phyloP scores from a whole-genome alignment of 2,797 vertebrate species.

The Steatocranus sp. region DNA sequence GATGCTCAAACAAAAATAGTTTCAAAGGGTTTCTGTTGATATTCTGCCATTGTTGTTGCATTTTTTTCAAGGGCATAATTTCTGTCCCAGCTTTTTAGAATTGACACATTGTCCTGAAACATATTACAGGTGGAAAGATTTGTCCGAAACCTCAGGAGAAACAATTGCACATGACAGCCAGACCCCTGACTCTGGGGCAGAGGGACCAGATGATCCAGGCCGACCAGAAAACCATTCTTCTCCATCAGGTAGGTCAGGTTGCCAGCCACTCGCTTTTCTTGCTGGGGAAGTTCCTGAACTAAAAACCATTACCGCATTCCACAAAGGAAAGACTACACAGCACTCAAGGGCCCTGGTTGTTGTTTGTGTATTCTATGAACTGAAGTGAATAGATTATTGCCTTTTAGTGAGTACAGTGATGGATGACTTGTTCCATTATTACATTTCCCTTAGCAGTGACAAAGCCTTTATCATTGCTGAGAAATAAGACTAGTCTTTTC shows the following conservation, averaged over 20 bases:
- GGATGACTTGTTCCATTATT: slow-evolving; percentile 18
- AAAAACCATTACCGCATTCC: background rate
- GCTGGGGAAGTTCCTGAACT: background rate
- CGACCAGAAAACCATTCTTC: slow-evolving; percentile 20
- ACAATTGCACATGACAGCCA: slow-evolving; percentile 62
- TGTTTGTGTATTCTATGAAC: background rate
- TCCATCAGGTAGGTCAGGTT: slow-evolving; percentile 38
- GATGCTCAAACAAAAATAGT: background rate
- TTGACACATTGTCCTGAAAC: background rate
- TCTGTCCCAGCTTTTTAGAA: background rate
- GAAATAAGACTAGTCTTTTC: background rate
- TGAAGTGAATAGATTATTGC: slow-evolving; percentile 14
- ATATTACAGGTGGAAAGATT: slow-evolving; percentile 74
- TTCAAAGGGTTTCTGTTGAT: background rate
- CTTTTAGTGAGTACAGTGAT: slow-evolving; percentile 32
- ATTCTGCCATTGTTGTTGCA: background rate
- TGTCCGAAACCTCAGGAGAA: slow-evolving; percentile 70
- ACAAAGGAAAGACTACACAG: background rate
- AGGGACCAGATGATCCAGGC: slow-evolving; percentile 53
- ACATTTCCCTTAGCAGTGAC: slow-evolving; percentile 6
- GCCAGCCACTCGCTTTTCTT: background rate
- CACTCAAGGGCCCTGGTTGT: background rate
- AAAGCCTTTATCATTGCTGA: background rate
- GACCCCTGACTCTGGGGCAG: slow-evolving; percentile 51
- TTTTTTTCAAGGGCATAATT: background rate